These are phyloP conservation scores for Lamellibrachia luymesi DNA, from an alignment of 1,140 invertebrate genomes.

Conservation along the genomic window DNA sequence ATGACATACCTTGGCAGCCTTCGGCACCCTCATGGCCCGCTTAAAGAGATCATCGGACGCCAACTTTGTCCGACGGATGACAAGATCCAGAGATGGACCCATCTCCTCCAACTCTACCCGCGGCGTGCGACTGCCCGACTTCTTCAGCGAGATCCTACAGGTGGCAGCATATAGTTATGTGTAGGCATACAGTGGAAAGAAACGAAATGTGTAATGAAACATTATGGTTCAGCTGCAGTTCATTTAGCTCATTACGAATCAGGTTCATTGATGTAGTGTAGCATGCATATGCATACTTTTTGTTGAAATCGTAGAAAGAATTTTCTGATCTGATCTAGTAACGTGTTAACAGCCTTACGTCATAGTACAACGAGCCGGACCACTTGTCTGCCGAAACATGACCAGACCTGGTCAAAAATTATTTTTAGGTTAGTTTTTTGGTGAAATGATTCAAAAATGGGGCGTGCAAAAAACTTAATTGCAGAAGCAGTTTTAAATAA, in stretches of 20 bases:
- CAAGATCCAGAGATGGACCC: slow-evolving; percentile 88
- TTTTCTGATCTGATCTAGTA: no score
- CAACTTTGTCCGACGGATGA: slow-evolving; percentile 79
- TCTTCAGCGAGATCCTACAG: slow-evolving; percentile 79
- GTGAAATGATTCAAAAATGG: no score
- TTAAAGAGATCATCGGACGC: slow-evolving; percentile 90
- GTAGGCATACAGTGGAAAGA: neutral
- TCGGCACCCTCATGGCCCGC: slow-evolving; percentile 79
- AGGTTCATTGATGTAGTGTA: no score
- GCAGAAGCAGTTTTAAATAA: no score
- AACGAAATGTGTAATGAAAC: neutral
- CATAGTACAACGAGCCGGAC: neutral
- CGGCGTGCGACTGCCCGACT: slow-evolving; percentile 83
- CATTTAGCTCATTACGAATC: no score
- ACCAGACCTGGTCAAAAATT: no score
- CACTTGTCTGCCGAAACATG: no score
- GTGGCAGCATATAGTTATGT: neutral
- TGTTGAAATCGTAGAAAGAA: no score
- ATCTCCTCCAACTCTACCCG: slow-evolving; percentile 91
- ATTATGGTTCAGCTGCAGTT: no score
- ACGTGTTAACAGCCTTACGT: neutral
- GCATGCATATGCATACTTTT: no score
- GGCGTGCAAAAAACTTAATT: no score
- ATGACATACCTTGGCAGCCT: slow-evolving; percentile 69
- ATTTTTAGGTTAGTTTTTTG: no score